Evolutionary conservation across 2,888 invertebrate species (phyloP), one percentile per base, ranked within the genome.

Genomic region (Caradrina clavipalpis): DNA sequence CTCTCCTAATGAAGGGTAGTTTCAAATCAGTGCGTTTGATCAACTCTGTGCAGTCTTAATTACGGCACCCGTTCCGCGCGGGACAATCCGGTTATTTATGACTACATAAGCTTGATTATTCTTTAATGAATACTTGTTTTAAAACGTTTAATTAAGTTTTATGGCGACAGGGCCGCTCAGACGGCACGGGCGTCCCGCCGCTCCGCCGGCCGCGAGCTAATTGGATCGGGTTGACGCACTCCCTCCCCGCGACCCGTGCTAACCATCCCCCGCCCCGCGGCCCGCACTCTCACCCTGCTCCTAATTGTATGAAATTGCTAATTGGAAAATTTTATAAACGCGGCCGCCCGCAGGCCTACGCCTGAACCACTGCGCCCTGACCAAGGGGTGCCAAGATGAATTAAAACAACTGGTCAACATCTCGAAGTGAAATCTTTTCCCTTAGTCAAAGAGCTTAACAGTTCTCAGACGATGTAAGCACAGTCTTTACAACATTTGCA

Each of bases 71-170:
- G 95, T 94, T 94, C 94, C 91, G 93, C 93, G 93, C 94, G 95
- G 95, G 96, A 95, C 95, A 95, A 96, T 96, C 95, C 95, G 93
- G 95, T 96, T 96, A 96, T 96, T 96, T 96, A 96, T 96, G 95
- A 95, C 96, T 96, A 96, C 96, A 96, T 96, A 96, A 96, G 96
- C 95, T 96, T 95, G 95, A 96, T 96, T 96, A 96, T 96, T 96
- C 96, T 96, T 96, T 96, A 96, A 96, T 96, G 95, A 96, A 96
- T 96, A 96, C 96, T 96, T 96, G 96, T 96, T 96, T 96, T 96
- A 96, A 96, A 96, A 95, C 95, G 96, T 96, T 96, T 96, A 96
- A 96, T 96, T 96, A 96, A 96, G 96, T 96, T 96, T 96, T 96
- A 96, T 96, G 95, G 96, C 94, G 96, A 96, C 96, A 94, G 95